Base-by-base conservation (phyloP, 2,113 vertebrate genomes). In the Himantopus leucocephalus region DNA sequence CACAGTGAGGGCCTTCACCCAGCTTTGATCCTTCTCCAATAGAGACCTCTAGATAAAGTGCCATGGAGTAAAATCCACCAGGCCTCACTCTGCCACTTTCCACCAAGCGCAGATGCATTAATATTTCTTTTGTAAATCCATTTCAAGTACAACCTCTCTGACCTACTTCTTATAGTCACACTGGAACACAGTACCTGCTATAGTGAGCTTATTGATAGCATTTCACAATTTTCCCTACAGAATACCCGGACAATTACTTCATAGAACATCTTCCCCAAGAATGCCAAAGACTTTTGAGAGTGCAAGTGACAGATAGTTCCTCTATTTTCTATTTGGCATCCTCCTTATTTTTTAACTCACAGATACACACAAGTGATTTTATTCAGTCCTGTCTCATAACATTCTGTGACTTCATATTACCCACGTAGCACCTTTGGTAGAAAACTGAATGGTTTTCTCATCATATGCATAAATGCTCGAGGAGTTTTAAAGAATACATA, bases 71-170 rank as follows among this genome's bases (percentile, higher is more conserved):
- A 86, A 88, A 78, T 59, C 64, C 47, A 76, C 29, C 41, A 59
- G 41, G 32, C 13, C 47, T 92, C 37, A 43, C 67, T 64, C 79
- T 67, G 50, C 17, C 76, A 76, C 84, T 37, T 82, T 84, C 55
- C 60, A 48, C 32, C 39, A 92, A 72, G 37, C 74, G 77, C 34
- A 88, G 34, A 55, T 3, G 2, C 3, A 1, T 21, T 21, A 71
- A 6, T 48, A 88, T 52, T 95, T 71, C 74, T 77, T 87, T 77
- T 68, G 43, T 85, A 93, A 88, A 92, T 66, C 68, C 8, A 18
- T 80, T 90, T 85, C 83, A 96, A 92, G 90, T 45, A 60, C 15
- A 95, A 95, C 43, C 88, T 70, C 53, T 93, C 82, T 73, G 90
- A 84, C 86, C 88, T 80, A 81, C 48, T 86, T 94, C 72, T 76